These are phyloP conservation scores for Diabrotica undecimpunctata DNA, from an alignment of 1,140 invertebrate species.

Conservation along the genomic window DNA sequence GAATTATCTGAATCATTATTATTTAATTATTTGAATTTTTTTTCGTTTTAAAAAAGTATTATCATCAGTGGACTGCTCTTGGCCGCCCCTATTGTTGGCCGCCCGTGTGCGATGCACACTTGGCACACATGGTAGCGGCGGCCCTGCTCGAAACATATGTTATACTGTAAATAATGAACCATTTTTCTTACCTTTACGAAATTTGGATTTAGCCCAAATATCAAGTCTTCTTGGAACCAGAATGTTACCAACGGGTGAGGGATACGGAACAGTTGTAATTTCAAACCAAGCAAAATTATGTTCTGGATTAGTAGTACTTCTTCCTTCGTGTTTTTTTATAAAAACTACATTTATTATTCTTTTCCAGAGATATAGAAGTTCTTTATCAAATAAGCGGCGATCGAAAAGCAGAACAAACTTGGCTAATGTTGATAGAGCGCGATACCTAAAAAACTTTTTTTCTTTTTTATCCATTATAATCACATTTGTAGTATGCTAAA, in stretches of 20 bases:
- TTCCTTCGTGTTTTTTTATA: slow-evolving; percentile 53
- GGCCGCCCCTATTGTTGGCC: no score
- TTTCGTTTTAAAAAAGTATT: no score
- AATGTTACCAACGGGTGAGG: slow-evolving; percentile 52
- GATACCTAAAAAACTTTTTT: slow-evolving; percentile 51
- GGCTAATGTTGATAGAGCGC: slow-evolving; percentile 64
- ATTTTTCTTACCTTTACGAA: slow-evolving; percentile 49
- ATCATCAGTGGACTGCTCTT: no score
- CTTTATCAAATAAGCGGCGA: slow-evolving; percentile 57
- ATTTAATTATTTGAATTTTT: no score
- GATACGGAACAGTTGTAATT: slow-evolving; percentile 68
- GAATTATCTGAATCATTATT: no score
- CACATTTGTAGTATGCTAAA: no score
- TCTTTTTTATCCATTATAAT: no score
- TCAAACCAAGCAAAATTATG: slow-evolving; percentile 58
- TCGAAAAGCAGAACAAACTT: slow-evolving; percentile 69
- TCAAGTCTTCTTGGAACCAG: slow-evolving; percentile 57
- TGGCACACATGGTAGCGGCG: no score
- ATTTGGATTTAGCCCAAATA: slow-evolving; percentile 59
- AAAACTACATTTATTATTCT: slow-evolving; percentile 73
- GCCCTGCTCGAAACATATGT: no score
- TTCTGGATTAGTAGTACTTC: slow-evolving; percentile 41
- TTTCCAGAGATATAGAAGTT: slow-evolving; percentile 73
- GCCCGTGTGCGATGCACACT: no score
- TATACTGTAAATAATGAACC: no score